Evolutionary conservation across 1,140 invertebrate species (phyloP), one percentile per base, ranked within the genome.

Genomic region (Scaptodrosophila lebanonensis): DNA sequence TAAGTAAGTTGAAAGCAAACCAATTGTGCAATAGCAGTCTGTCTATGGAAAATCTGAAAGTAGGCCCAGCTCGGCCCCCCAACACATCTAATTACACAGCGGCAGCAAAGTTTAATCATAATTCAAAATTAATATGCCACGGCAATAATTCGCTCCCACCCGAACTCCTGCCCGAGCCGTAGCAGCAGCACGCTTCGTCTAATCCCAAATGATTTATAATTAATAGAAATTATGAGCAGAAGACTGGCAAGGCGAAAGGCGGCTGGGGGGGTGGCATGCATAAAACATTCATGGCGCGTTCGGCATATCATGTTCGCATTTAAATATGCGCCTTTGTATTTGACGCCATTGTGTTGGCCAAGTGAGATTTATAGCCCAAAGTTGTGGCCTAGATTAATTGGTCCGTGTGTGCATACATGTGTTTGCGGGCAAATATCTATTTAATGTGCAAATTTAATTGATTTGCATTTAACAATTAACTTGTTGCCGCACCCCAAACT

Each of bases 161-260:
- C 22, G n/a, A n/a, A n/a, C n/a, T n/a, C n/a, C n/a, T n/a, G n/a
- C n/a, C n/a, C n/a, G n/a, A n/a, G 22, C 3, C 33, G 17, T 4
- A 15, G 13, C 52, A 42, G 62, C 33, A 18, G 53, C 38, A 25
- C 43, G 20, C 11, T 25, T 6, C 32, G 8, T 45, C 8, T 66
- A 71, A 66, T 72, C 47, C 58, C 48, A 15, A 13, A 51, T 54
- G 59, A 77, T 79, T 79, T 73, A 79, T 72, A 68, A 79, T 68
- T 79, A 76, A 72, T 67, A 51, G 15, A 73, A 38, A 59, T 25
- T 25, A 50, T 44, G 25, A 29, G 35, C 53, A 58, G 61, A 7
- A 56, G 29, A 29, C 18, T 15, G 9, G 16, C 16, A 15, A 45
- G n/a, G n/a, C n/a, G n/a, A n/a, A n/a, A n/a, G n/a, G n/a, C n/a